A percentile compares a stretch with the other conserved stretches of the same genome.
Evolutionary conservation across 2,113 vertebrate species (phyloP).

Genomic region (Pseudorasbora parva): DNA sequence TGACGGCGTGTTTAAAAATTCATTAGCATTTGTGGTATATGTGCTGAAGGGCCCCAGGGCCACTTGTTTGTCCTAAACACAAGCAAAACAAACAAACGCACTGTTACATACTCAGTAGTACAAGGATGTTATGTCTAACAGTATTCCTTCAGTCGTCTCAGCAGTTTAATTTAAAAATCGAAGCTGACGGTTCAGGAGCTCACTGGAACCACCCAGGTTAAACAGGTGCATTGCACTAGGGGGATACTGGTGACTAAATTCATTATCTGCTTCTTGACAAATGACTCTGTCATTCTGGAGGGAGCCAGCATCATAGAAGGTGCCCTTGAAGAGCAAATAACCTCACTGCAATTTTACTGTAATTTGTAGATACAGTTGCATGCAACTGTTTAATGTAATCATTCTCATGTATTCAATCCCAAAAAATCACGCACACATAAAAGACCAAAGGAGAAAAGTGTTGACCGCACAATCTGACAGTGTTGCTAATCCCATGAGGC

Average conservation of each 20-base stretch:
- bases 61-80: neutral
- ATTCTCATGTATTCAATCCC: neutral
- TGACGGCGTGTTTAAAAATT: constrained; percentile 37
- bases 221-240: constrained; percentile 61
- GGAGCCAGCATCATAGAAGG: constrained; percentile 68
- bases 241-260: constrained; percentile 63
- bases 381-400: neutral
- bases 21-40: constrained; percentile 19
- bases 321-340: constrained; percentile 65
- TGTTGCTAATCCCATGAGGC: constrained; percentile 19
- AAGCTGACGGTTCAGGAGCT: constrained; percentile 10
- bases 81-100: neutral
- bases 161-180: neutral
- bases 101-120: neutral
- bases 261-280: constrained; percentile 69
- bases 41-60: neutral
- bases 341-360: neutral
- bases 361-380: neutral
- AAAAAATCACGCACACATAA: neutral
- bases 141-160: neutral
- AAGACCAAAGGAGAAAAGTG: neutral
- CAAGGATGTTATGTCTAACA: neutral
- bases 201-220: constrained; percentile 59
- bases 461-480: neutral
- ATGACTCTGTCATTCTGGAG: constrained; percentile 70